These are phyloP conservation scores for Neocrepidodera transversa DNA, from an alignment of 2,888 invertebrate species.

Conservation along the genomic window DNA sequence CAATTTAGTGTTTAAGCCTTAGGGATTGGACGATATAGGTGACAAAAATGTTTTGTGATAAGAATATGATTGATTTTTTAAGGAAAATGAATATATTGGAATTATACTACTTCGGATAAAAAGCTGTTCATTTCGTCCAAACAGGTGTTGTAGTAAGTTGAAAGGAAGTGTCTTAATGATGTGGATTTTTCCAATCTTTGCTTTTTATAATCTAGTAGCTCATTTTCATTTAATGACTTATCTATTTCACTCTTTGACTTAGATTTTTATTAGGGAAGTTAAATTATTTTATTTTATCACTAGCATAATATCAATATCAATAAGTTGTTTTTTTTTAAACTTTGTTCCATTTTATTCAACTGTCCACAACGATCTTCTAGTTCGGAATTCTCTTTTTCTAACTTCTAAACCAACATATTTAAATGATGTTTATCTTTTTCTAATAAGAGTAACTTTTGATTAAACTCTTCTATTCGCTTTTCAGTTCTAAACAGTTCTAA, in stretches of 20 bases:
- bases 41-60: conserved; percentile 18
- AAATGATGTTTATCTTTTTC: conserved; percentile 46
- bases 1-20: conserved; percentile 8
- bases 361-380: conserved; percentile 42
- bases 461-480: conserved; percentile 43
- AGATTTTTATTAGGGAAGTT: conserved; percentile 37
- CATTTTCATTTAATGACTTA: conserved; percentile 45
- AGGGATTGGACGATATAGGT: conserved; percentile 17
- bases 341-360: conserved; percentile 38
- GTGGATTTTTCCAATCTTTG: conserved; percentile 37
- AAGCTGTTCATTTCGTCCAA: conserved; percentile 34
- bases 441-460: conserved; percentile 39
- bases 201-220: conserved; percentile 41
- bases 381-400: conserved; percentile 44
- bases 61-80: conserved; percentile 9
- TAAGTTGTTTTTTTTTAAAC: conserved; percentile 39
- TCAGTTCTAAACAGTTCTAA: conserved; percentile 42
- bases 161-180: conserved; percentile 31
- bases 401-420: conserved; percentile 31
- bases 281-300: conserved; percentile 47
- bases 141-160: conserved; percentile 34
- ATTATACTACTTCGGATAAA: conserved; percentile 35
- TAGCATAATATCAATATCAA: conserved; percentile 41
- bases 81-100: conserved; percentile 33
- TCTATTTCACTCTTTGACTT: conserved; percentile 43